Evolutionary conservation across 1,140 invertebrate genomes (phyloP).

Genomic region (Vollenhovia emeryi): DNA sequence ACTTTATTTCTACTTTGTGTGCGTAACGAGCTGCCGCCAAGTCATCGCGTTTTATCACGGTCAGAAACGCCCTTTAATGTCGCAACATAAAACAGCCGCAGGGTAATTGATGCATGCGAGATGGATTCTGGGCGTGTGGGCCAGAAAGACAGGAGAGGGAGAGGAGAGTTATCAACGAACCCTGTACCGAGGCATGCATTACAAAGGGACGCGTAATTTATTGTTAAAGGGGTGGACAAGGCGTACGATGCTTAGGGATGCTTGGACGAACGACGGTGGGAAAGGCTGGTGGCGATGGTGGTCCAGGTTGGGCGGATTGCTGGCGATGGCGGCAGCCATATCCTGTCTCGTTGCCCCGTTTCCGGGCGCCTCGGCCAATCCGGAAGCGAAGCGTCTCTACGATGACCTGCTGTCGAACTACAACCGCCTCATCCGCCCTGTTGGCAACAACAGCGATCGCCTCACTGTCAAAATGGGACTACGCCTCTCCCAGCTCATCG

Average conservation of each 20-base stretch:
- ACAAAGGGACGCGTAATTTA: slow-evolving; percentile 55
- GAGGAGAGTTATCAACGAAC: slow-evolving; percentile 8
- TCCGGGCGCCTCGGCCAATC: slow-evolving; percentile 89
- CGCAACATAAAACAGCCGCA: slow-evolving; percentile 5
- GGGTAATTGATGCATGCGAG: slow-evolving; percentile 14
- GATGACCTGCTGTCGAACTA: slow-evolving; percentile 98
- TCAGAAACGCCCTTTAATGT: slow-evolving; percentile 14
- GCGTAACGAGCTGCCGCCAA: not conserved
- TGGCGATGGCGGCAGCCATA: slow-evolving; percentile 87
- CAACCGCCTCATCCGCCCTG: slow-evolving; percentile 98
- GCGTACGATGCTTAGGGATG: slow-evolving; percentile 90
- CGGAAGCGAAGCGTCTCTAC: slow-evolving; percentile 96
- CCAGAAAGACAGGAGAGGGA: not conserved
- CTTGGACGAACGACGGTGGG: slow-evolving; percentile 84
- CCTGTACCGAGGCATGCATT: slow-evolving; percentile 24
- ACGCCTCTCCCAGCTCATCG: slow-evolving; percentile 98
- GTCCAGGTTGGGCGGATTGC: slow-evolving; percentile 86
- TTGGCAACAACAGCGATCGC: slow-evolving; percentile 98
- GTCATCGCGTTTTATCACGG: slow-evolving; percentile 21
- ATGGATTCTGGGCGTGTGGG: not conserved
- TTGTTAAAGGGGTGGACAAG: slow-evolving; percentile 90
- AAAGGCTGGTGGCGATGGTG: slow-evolving; percentile 89
- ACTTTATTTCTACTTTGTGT: slow-evolving; percentile 11
- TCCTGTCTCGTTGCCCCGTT: slow-evolving; percentile 86
- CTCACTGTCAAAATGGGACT: slow-evolving; percentile 98